Evolutionary conservation across 1,140 invertebrate genomes (phyloP).

Genomic region (Pemphigus obesinymphae): DNA sequence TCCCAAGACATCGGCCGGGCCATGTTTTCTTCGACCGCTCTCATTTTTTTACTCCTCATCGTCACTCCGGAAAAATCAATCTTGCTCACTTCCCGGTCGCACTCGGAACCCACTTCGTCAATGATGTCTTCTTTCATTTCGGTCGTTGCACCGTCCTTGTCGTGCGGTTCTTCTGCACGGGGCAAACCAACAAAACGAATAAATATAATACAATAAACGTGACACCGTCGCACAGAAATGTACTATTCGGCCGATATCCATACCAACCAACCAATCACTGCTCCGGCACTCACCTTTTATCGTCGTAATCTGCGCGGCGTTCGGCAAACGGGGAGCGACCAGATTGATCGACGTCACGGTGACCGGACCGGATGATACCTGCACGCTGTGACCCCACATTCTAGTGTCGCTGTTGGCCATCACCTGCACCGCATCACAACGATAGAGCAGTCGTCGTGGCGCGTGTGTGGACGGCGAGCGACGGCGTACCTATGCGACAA

Average conservation of each 20-base stretch:
- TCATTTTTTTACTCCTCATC: conserved; percentile 56
- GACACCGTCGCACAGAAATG: neutral
- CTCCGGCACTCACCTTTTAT: neutral
- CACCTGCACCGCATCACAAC: neutral
- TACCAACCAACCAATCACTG: too few relatives aligned
- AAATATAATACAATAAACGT: neutral
- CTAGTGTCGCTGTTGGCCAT: conserved; percentile 35
- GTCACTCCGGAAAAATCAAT: conserved; percentile 57
- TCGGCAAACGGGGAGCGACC: conserved; percentile 7
- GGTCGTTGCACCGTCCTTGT: conserved; percentile 6
- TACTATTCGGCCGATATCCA: too few relatives aligned
- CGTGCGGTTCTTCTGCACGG: conserved; percentile 29
- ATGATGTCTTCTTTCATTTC: conserved; percentile 43
- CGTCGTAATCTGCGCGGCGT: conserved; percentile 24
- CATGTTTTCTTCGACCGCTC: conserved; percentile 50
- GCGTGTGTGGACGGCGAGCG: neutral
- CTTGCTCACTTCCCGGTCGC: conserved; percentile 57
- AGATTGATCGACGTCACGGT: conserved; percentile 48
- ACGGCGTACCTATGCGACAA: neutral
- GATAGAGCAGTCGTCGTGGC: neutral
- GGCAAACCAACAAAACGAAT: neutral
- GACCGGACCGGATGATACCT: conserved; percentile 46
- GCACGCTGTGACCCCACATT: conserved; percentile 43
- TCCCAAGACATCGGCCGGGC: conserved; percentile 87
- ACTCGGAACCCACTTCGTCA: conserved; percentile 54